Evolutionary conservation across 1,140 invertebrate genomes (phyloP), one percentile per base, ranked within the genome.

Genomic region (Sarcophaga bullata): DNA sequence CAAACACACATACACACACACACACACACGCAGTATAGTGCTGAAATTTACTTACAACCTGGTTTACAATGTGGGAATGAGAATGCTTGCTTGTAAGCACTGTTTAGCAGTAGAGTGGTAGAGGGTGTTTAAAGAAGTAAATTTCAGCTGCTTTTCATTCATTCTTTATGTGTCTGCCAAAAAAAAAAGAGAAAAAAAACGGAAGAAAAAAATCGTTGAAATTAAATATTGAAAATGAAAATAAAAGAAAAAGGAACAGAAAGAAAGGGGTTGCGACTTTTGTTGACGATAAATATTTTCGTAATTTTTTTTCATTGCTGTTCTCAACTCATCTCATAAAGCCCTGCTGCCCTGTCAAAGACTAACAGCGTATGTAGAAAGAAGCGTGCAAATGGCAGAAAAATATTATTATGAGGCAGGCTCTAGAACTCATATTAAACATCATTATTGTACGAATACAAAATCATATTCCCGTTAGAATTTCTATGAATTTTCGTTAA

Each of bases 331-430:
- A 37, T 3, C 11, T 58, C 54, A 58, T 58, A 58, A 37, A 37
- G 25, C 4, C 25, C 25, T 37, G 25, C 25, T 37, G 25, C 25
- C 25, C 4, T 37, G 25, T 37, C 25, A 37, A 37, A 37, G 25
- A 37, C 25, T 37, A 37, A 37, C 25, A 37, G 4, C 25, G 25
- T 37, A 37, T 37, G 25, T 37, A 37, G 25, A 2, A 37, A 4
- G 25, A 37, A 37, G 62, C 78, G 78, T 80, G 78, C 78, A 80
- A 80, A 80, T 80, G 78, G 46, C 78, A 80, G 78, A 80, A 80
- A 80, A 80, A 80, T 80, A 80, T 80, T 80, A 80, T 54, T 11
- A n/a, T n/a, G n/a, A n/a, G n/a, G n/a, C n/a, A 49, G 50, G 54
- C 47, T 37, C 25, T 37, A 37, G 4, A 37, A 37, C 4, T 37